phyloP scores from a whole-genome alignment of 64 coral and sea anemone species.

The Pachyseris speciosa region DNA sequence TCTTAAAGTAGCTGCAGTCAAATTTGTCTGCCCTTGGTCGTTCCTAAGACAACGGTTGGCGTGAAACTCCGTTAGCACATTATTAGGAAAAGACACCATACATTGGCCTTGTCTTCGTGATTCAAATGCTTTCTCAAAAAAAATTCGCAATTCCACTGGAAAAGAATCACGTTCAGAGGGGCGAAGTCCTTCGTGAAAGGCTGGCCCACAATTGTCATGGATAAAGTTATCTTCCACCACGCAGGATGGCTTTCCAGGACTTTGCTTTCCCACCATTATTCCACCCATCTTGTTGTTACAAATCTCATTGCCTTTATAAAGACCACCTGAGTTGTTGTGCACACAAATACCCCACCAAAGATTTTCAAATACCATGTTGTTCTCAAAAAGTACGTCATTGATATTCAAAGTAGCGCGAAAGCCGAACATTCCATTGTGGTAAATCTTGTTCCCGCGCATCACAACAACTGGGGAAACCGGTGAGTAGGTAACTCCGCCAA shows the following conservation, averaged over 20 bases:
- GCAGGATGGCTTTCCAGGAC: neutral
- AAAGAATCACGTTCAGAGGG: neutral
- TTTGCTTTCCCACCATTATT: neutral
- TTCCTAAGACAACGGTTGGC: neutral
- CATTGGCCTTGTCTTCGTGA: too few species aligned
- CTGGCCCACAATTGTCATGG: conserved; percentile 32
- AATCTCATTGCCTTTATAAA: neutral
- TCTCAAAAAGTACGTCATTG: neutral
- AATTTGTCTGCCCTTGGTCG: neutral
- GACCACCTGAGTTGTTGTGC: conserved; percentile 13
- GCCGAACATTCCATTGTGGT: conserved; percentile 3
- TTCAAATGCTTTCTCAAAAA: neutral
- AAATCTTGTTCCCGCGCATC: neutral
- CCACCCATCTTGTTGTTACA: conserved; percentile 45
- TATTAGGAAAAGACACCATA: neutral
- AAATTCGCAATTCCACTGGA: neutral
- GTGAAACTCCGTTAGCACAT: neutral
- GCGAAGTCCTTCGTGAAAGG: neutral
- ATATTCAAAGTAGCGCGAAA: neutral
- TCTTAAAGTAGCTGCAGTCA: neutral
- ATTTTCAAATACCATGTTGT: conserved; percentile 19
- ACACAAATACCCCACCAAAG: conserved; percentile 12
- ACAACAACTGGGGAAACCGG: neutral
- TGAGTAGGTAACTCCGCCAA: neutral
- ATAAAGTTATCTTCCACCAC: neutral